Evolutionary conservation across 2,888 invertebrate species (phyloP).

Genomic region (Nomada lathburiana): DNA sequence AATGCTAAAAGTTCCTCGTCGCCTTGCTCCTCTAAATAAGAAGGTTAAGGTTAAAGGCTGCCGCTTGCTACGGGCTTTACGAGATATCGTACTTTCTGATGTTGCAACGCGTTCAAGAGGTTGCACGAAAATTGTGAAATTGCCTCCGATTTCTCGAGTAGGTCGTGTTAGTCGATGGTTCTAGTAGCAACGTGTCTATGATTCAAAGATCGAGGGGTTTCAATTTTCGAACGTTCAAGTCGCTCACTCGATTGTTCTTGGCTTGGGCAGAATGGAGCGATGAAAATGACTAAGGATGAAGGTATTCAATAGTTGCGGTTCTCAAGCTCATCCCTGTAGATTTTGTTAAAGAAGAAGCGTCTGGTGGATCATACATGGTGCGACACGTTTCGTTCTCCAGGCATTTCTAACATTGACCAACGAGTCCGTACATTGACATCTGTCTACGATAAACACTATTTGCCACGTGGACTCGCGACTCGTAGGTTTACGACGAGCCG

Average conservation of each 20-base stretch:
- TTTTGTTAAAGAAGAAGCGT: too few relatives aligned
- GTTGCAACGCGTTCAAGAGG: neutral
- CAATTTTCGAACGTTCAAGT: too few relatives aligned
- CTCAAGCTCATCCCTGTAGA: too few relatives aligned
- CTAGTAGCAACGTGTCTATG: too few relatives aligned
- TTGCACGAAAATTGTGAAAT: conserved; percentile 14
- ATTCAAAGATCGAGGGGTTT: too few relatives aligned
- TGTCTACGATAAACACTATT: conserved; percentile 12
- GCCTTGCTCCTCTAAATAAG: conserved; percentile 24
- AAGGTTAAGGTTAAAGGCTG: conserved; percentile 36
- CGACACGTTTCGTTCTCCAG: too few relatives aligned
- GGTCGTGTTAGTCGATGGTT: too few relatives aligned
- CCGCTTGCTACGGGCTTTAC: neutral
- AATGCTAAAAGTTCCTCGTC: conserved; percentile 31
- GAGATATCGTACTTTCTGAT: conserved; percentile 19
- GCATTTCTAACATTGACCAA: neutral
- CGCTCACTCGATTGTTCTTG: too few relatives aligned
- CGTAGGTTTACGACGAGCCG: conserved; percentile 38
- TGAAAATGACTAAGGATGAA: too few relatives aligned
- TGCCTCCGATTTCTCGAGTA: neutral
- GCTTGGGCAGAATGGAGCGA: too few relatives aligned
- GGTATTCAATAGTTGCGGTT: too few relatives aligned
- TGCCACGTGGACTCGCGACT: conserved; percentile 2
- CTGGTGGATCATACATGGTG: too few relatives aligned
- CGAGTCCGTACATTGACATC: neutral